Conservation (phyloP, 2,797 vertebrate genomes). For the Acanthiza pusilla region DNA sequence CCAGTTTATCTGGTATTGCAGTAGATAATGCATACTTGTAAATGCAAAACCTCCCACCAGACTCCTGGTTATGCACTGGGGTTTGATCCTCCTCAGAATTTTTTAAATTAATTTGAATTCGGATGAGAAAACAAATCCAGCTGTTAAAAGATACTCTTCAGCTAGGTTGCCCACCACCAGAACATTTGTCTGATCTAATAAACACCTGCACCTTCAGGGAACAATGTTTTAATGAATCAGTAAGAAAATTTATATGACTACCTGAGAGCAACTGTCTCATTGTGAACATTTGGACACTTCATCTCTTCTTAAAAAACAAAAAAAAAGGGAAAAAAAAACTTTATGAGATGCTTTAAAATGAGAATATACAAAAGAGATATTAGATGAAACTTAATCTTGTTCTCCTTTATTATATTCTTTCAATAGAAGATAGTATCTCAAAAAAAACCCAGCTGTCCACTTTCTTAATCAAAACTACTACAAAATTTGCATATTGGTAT, state of each 20-base stretch:
- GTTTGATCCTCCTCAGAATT: background rate
- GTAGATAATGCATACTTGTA: background rate
- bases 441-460: background rate
- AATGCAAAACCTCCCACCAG: background rate
- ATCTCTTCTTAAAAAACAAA: background rate
- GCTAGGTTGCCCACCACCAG: background rate
- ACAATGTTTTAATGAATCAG: background rate
- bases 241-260: background rate
- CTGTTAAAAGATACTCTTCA: background rate
- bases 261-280: background rate
- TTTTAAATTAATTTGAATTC: background rate
- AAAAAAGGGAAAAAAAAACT: background rate
- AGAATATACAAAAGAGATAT: background rate
- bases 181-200: background rate
- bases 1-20: conserved; percentile 42
- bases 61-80: background rate
- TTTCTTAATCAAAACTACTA: background rate
- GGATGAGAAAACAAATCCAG: background rate
- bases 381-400: background rate
- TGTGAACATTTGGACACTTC: background rate
- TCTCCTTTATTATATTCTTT: background rate
- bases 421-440: background rate
- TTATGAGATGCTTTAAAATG: background rate
- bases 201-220: background rate
- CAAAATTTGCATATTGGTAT: background rate